Conservation (phyloP, 2,888 invertebrate species). For the Endomychus coccineus region DNA sequence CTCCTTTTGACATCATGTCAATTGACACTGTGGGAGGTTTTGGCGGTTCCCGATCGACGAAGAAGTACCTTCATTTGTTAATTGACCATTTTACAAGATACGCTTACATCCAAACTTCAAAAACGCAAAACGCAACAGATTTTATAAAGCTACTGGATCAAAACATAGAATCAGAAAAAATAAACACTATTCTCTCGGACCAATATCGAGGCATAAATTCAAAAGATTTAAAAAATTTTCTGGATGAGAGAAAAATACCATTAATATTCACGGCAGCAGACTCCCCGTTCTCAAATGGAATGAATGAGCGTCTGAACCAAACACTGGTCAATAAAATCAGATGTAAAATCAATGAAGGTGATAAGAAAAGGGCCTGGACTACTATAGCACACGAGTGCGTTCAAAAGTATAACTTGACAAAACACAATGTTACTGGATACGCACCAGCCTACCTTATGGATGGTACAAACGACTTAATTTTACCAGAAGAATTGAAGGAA, state of each 20-base stretch:
- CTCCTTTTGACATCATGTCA: not conserved
- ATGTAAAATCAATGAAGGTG: slow-evolving; percentile 20
- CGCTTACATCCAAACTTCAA: slow-evolving; percentile 29
- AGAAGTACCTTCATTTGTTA: no score
- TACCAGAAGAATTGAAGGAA: slow-evolving; percentile 18
- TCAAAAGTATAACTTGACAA: slow-evolving; percentile 28
- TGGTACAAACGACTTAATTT: slow-evolving; percentile 16
- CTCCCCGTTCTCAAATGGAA: slow-evolving; percentile 22
- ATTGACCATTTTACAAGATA: slow-evolving; percentile 32
- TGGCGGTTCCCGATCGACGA: slow-evolving; percentile 30
- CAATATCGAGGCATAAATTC: slow-evolving; percentile 33
- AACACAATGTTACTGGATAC: slow-evolving; percentile 25
- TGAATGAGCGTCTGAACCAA: slow-evolving; percentile 26
- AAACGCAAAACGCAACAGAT: slow-evolving; percentile 26
- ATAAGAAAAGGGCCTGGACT: slow-evolving; percentile 20
- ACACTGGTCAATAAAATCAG: slow-evolving; percentile 25
- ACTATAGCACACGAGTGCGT: slow-evolving; percentile 22
- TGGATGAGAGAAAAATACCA: slow-evolving; percentile 19
- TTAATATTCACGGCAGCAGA: slow-evolving; percentile 21
- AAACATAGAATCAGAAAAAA: slow-evolving; percentile 21
- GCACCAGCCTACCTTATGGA: slow-evolving; percentile 20
- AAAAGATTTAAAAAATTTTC: slow-evolving; percentile 28
- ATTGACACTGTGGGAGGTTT: slow-evolving; percentile 33
- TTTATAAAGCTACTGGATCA: slow-evolving; percentile 30
- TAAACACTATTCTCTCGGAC: slow-evolving; percentile 28